phyloP scores from a whole-genome alignment of 1,140 invertebrate genomes.

The Cataglyphis hispanica region DNA sequence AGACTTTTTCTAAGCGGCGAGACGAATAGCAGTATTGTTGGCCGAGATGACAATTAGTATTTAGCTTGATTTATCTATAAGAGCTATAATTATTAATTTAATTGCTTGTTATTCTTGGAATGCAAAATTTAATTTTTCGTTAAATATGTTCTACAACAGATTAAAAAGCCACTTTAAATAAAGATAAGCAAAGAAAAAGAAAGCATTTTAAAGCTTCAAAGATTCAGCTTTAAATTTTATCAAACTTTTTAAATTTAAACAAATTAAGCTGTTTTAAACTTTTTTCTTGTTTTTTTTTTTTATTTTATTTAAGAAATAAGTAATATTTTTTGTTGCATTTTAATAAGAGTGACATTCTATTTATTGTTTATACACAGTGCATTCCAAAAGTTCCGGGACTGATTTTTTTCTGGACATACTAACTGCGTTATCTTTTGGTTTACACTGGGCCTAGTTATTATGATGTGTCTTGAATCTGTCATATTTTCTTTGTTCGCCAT shows the following conservation, averaged over 20 bases:
- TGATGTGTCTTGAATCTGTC: no score
- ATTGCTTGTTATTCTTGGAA: background rate
- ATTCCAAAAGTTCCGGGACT: no score
- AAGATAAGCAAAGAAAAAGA: no score
- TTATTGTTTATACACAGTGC: background rate
- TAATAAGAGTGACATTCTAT: background rate
- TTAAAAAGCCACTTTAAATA: no score
- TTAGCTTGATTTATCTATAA: background rate
- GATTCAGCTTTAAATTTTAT: background rate
- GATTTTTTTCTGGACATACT: no score
- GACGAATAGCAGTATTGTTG: slow-evolving; percentile 79
- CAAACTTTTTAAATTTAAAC: no score
- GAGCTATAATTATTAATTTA: background rate
- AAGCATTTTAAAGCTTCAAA: no score
- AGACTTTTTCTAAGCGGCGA: slow-evolving; percentile 78
- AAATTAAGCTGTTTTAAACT: background rate
- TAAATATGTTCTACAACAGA: no score
- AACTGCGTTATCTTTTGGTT: no score
- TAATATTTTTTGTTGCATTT: background rate
- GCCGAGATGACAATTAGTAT: slow-evolving; percentile 55
- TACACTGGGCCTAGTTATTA: no score
- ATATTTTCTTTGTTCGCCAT: no score
- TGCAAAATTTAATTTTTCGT: background rate
- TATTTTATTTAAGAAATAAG: background rate
- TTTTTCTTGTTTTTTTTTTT: background rate